These are phyloP conservation scores for Macrosteles quadrilineatus DNA, from an alignment of 1,140 invertebrate species.

Conservation along the genomic window DNA sequence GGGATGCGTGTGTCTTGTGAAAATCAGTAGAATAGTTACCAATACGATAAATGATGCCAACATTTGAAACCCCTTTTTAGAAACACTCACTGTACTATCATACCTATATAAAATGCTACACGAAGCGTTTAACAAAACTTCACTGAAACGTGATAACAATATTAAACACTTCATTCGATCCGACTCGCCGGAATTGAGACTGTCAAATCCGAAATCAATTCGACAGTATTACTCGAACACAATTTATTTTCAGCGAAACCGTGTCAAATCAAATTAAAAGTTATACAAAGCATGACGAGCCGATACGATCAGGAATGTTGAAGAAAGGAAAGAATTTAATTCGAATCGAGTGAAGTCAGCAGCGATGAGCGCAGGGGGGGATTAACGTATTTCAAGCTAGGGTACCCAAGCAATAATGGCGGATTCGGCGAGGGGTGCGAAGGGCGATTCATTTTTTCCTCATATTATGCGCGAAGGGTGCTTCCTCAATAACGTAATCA, in stretches of 20 bases:
- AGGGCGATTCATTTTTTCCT: conserved; percentile 20
- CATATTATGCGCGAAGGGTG: conserved; percentile 29
- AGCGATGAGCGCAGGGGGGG: neutral
- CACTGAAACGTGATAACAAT: too few species aligned
- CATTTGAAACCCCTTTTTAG: too few species aligned
- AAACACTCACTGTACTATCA: too few species aligned
- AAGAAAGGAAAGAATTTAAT: conserved; percentile 30
- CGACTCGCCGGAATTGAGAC: too few species aligned
- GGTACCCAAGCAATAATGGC: conserved; percentile 26
- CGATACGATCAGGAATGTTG: conserved; percentile 23
- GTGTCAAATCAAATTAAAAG: conserved; percentile 25
- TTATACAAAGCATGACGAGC: conserved; percentile 12
- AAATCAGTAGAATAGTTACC: too few species aligned
- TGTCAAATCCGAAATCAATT: too few species aligned
- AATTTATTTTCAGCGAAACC: neutral
- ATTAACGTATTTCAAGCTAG: conserved; percentile 27
- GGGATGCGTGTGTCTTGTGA: too few species aligned
- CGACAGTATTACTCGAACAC: neutral
- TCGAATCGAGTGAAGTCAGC: conserved; percentile 26
- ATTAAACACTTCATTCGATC: too few species aligned
- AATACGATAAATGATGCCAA: too few species aligned
- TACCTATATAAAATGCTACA: too few species aligned
- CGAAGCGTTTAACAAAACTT: too few species aligned
- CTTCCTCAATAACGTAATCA: conserved; percentile 22
- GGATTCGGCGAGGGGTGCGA: neutral